Percentiles rank a stretch among this genome's conserved stretches.
These are phyloP conservation scores for Molossus molossus DNA, from an alignment of 2,797 vertebrate species.

Conservation along the genomic window DNA sequence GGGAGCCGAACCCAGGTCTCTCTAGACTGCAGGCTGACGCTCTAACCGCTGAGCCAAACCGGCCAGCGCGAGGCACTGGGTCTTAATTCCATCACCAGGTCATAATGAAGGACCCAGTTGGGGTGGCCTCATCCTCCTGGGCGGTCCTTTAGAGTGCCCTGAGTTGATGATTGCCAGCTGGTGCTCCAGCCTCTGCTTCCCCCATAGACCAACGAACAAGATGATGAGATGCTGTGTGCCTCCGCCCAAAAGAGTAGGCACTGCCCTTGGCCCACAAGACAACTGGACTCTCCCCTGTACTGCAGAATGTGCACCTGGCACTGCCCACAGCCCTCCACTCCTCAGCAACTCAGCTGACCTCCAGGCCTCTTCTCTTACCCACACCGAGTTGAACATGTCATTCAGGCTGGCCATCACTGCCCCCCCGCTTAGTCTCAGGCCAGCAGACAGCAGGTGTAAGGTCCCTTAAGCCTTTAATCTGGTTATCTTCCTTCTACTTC, in stretches of 20 bases:
- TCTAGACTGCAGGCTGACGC: too few relatives aligned
- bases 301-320: not conserved
- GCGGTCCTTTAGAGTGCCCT: not conserved
- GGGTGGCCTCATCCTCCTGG: not conserved
- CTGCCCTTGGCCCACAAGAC: not conserved
- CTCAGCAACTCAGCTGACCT: not conserved
- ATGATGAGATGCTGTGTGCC: not conserved
- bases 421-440: not conserved
- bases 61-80: not conserved
- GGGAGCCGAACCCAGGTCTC: too few relatives aligned
- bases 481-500: not conserved
- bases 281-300: not conserved
- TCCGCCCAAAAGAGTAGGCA: not conserved
- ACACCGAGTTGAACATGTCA: not conserved
- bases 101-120: not conserved
- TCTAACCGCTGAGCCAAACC: too few relatives aligned
- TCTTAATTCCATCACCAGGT: constrained; percentile 14
- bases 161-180: not conserved
- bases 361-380: not conserved
- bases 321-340: not conserved
- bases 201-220: not conserved
- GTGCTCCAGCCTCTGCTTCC: not conserved
- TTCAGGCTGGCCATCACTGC: not conserved
- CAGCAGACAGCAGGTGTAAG: not conserved
- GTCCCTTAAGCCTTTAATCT: not conserved